Percentiles rank a stretch among this genome's conserved stretches.
Conservation (phyloP, 2,797 vertebrate species). For the Pampus argenteus region DNA sequence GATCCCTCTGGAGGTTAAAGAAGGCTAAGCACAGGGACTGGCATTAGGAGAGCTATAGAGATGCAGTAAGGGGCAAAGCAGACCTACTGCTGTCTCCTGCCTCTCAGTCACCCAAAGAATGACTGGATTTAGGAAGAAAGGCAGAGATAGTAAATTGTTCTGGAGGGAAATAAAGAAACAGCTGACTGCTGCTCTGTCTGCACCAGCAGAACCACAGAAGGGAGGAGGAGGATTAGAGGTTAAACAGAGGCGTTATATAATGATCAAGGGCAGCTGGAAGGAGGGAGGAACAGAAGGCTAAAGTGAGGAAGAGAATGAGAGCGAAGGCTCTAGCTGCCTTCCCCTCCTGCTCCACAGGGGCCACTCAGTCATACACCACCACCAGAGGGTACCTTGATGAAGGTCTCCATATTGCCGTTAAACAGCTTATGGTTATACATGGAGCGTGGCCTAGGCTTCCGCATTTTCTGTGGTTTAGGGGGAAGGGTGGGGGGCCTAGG, state of each 20-base stretch:
- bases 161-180: constrained; percentile 58
- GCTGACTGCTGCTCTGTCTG: constrained; percentile 53
- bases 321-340: constrained; percentile 80
- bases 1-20: constrained; percentile 57
- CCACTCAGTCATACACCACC: constrained; percentile 81
- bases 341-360: constrained; percentile 80
- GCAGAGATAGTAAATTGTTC: constrained; percentile 48
- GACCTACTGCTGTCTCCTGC: constrained; percentile 50
- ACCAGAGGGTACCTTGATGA: constrained; percentile 95
- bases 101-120: constrained; percentile 33
- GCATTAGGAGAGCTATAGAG: constrained; percentile 62
- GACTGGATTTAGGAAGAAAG: constrained; percentile 50
- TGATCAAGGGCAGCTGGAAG: constrained; percentile 68
- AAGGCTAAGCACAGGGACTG: constrained; percentile 52
- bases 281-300: constrained; percentile 67
- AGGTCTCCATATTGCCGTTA: constrained; percentile 99
- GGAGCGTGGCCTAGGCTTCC: constrained; percentile 99
- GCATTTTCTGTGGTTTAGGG: constrained; percentile 99
- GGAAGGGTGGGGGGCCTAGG: constrained; percentile 98
- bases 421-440: constrained; percentile 99
- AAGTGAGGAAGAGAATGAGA: constrained; percentile 59
- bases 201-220: constrained; percentile 43
- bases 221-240: constrained; percentile 69
- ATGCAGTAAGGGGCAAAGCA: constrained; percentile 63
- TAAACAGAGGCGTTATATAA: constrained; percentile 70